phyloP scores from a whole-genome alignment of 2,113 vertebrate genomes.

The Euleptes europaea region DNA sequence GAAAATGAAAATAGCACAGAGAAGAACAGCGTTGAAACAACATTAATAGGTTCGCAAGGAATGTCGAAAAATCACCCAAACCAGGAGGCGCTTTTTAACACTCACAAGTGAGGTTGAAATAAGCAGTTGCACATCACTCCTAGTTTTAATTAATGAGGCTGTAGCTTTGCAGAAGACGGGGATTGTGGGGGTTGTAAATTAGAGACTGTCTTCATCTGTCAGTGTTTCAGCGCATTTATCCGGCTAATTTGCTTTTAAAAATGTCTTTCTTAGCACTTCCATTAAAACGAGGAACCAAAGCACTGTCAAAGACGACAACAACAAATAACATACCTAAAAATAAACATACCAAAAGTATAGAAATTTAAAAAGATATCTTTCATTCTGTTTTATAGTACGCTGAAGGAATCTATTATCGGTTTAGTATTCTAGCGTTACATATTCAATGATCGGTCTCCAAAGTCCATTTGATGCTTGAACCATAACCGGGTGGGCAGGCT shows the following conservation, averaged over 20 bases:
- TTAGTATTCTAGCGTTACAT: not conserved
- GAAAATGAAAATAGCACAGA: not conserved
- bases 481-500: too few relatives aligned
- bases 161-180: not conserved
- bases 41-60: not conserved
- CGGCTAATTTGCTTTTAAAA: not conserved
- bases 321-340: not conserved
- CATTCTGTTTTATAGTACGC: not conserved
- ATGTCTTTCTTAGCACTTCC: not conserved
- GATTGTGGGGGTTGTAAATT: not conserved
- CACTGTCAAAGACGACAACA: not conserved
- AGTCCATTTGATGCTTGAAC: not conserved
- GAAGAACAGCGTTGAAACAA: not conserved
- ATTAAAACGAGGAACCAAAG: not conserved
- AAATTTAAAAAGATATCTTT: not conserved
- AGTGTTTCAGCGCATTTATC: not conserved
- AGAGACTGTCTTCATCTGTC: not conserved
- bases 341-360: not conserved
- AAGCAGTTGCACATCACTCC: not conserved
- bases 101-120: not conserved
- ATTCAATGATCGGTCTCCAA: not conserved
- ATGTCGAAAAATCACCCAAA: not conserved
- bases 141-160: not conserved
- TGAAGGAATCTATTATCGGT: not conserved
- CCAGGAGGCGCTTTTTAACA: not conserved